phyloP scores from a whole-genome alignment of 2,888 invertebrate genomes.

The Ichneumoninae sp. region DNA sequence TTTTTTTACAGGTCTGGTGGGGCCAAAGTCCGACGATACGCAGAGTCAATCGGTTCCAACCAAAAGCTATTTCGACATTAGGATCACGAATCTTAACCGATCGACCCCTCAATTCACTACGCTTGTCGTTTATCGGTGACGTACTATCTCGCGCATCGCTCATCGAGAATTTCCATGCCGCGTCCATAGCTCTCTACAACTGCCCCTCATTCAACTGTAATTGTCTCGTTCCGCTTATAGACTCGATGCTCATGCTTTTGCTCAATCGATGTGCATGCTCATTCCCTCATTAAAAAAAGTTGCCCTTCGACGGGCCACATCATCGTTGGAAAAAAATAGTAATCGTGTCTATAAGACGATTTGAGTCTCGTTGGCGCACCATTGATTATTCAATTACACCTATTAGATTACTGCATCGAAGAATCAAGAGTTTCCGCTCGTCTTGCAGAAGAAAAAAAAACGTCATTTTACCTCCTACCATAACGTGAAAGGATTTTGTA shows the following conservation, averaged over 20 bases:
- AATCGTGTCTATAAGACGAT: neutral
- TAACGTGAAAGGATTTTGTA: constrained; percentile 5
- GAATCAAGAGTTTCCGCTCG: neutral
- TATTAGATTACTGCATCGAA: neutral
- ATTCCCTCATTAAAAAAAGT: neutral
- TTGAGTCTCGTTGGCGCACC: neutral
- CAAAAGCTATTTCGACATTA: constrained; percentile 67
- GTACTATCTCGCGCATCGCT: neutral
- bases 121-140: neutral
- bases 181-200: constrained; percentile 22
- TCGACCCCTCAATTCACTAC: neutral
- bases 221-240: neutral
- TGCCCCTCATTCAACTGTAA: neutral
- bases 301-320: neutral
- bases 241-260: neutral
- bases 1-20: constrained; percentile 47
- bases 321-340: neutral
- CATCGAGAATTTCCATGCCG: constrained; percentile 12
- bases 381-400: constrained; percentile 7
- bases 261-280: neutral
- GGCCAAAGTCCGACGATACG: constrained; percentile 73
- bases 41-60: constrained; percentile 70
- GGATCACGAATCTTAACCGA: constrained; percentile 14
- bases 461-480: constrained; percentile 38
- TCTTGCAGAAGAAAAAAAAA: constrained; percentile 14